A percentile compares a stretch with the other conserved stretches of the same genome.
Conservation (phyloP, 53 echinoderm and acorn worm genomes). For the Echinarachnius parma region DNA sequence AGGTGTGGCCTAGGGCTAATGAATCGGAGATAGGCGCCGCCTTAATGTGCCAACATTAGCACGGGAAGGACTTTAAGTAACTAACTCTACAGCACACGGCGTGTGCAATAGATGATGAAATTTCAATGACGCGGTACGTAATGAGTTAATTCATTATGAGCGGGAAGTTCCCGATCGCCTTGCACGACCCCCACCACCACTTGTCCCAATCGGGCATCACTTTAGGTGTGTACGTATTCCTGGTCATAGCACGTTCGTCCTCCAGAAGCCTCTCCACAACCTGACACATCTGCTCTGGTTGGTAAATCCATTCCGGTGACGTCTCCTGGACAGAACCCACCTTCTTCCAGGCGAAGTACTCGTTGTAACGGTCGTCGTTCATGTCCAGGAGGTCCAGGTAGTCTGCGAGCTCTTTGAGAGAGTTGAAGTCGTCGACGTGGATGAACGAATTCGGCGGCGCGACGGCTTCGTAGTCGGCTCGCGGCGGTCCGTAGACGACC, state of each 20-base stretch:
- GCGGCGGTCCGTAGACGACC: constrained; percentile 1
- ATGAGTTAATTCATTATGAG: constrained; percentile 9
- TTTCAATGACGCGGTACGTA: too few relatives aligned
- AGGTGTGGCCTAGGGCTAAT: too few relatives aligned
- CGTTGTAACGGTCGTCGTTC: neutral
- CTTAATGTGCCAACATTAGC: too few relatives aligned
- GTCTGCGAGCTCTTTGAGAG: constrained; percentile 1
- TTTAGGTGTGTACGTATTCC: neutral
- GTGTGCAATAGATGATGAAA: too few relatives aligned
- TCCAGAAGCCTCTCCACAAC: neutral
- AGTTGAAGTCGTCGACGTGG: constrained; percentile 3
- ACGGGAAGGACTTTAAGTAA: too few relatives aligned
- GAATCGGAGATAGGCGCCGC: too few relatives aligned
- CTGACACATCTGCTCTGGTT: constrained; percentile 8
- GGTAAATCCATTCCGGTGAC: neutral
- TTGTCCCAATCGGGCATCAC: neutral
- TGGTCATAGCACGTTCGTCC: neutral
- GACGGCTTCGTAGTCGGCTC: neutral
- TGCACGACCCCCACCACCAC: neutral
- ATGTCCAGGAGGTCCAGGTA: neutral
- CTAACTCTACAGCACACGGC: too few relatives aligned
- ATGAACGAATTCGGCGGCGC: constrained; percentile 4
- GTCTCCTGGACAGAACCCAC: neutral
- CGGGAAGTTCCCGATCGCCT: neutral
- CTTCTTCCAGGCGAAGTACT: constrained; percentile 2